phyloP scores from a whole-genome alignment of 2,797 vertebrate species.

The Girardinus metallicus region DNA sequence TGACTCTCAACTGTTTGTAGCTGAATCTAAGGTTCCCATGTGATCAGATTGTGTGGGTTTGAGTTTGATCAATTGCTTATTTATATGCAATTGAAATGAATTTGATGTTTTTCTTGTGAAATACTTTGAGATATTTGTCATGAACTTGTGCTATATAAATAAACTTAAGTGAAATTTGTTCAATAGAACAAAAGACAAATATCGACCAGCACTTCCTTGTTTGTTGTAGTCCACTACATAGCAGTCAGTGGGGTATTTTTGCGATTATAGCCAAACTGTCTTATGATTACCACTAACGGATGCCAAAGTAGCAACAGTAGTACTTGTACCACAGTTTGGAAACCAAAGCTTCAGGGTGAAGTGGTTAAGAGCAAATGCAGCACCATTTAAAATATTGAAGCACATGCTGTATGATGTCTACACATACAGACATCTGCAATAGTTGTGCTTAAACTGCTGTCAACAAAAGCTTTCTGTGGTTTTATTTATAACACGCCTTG shows the following conservation, averaged over 20 bases:
- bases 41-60: neutral
- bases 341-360: neutral
- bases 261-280: neutral
- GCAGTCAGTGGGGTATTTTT: neutral
- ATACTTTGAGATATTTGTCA: neutral
- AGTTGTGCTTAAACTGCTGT: conserved; percentile 52
- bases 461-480: conserved; percentile 59
- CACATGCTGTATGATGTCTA: conserved; percentile 3
- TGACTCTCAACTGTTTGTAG: neutral
- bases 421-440: conserved; percentile 18
- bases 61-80: neutral
- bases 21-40: neutral
- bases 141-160: neutral
- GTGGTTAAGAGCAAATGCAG: neutral
- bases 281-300: neutral
- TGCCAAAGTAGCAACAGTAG: neutral
- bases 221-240: neutral
- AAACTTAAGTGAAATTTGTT: neutral
- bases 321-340: neutral
- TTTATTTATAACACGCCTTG: conserved; percentile 68
- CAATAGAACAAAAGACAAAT: neutral
- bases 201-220: neutral
- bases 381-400: conserved; percentile 3
- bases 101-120: neutral
- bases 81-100: neutral